Evolutionary conservation across 2,888 invertebrate species (phyloP).

Genomic region (Metacarcinus magister): DNA sequence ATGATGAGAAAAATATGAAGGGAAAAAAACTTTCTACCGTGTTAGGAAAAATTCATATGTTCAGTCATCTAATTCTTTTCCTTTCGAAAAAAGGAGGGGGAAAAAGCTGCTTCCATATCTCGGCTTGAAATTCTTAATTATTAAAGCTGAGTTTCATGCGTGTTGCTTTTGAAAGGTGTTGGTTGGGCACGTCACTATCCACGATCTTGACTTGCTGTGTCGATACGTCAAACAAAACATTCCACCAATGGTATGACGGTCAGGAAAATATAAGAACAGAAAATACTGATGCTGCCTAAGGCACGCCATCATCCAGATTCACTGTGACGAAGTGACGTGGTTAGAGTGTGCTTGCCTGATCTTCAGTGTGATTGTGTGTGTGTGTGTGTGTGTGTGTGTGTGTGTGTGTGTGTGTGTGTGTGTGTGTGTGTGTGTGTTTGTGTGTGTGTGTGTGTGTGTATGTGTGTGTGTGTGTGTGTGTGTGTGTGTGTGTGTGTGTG

Average conservation of each 20-base stretch:
- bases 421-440: too few relatives aligned
- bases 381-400: too few relatives aligned
- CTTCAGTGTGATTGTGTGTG: not conserved
- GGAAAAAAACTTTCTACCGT: not conserved
- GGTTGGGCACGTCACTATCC: not conserved
- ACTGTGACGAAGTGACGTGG: not conserved
- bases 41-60: not conserved
- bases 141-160: conserved; percentile 8
- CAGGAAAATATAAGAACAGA: not conserved
- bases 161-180: not conserved
- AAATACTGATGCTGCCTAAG: not conserved
- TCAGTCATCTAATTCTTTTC: not conserved
- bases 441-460: not conserved
- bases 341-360: not conserved
- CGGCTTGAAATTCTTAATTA: not conserved
- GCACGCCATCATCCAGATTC: not conserved
- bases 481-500: too few relatives aligned
- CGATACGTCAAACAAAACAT: not conserved
- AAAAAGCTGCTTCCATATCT: not conserved
- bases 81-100: not conserved
- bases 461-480: not conserved
- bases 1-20: not conserved
- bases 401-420: too few relatives aligned
- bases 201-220: not conserved
- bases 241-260: not conserved